Conservation (phyloP, 2,797 vertebrate genomes). For the Thaleichthys pacificus region DNA sequence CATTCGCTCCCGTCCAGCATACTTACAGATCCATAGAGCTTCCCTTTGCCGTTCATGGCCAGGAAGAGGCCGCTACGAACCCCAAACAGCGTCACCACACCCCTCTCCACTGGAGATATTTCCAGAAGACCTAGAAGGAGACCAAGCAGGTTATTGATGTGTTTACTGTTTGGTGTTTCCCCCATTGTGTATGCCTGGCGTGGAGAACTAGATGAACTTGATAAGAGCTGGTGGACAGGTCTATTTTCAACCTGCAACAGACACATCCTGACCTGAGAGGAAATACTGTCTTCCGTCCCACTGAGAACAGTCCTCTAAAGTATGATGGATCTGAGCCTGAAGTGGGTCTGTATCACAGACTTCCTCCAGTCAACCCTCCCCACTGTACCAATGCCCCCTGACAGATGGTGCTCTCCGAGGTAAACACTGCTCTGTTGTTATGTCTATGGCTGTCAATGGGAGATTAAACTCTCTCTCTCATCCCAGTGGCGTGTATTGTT, state of each 20-base stretch:
- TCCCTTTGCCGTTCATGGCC: conserved; percentile 90
- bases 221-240: background rate
- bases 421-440: background rate
- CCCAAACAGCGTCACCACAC: conserved; percentile 90
- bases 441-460: background rate
- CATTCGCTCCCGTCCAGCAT: conserved; percentile 39
- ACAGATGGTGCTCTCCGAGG: background rate
- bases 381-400: background rate
- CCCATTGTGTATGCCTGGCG: conserved; percentile 2
- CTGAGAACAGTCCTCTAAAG: background rate
- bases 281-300: conserved; percentile 11
- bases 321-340: conserved; percentile 13
- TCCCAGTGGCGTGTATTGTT: background rate
- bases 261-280: conserved; percentile 19
- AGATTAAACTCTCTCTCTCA: conserved; percentile 6
- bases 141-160: background rate
- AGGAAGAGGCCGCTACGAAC: conserved; percentile 89
- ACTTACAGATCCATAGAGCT: conserved; percentile 88
- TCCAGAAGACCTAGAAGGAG: conserved; percentile 84
- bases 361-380: conserved; percentile 7
- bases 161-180: conserved; percentile 9
- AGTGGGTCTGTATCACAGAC: conserved; percentile 3
- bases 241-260: conserved; percentile 7
- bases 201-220: background rate
- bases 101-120: conserved; percentile 90